phyloP scores from a whole-genome alignment of 2,797 vertebrate species.

The Aplochiton taeniatus region DNA sequence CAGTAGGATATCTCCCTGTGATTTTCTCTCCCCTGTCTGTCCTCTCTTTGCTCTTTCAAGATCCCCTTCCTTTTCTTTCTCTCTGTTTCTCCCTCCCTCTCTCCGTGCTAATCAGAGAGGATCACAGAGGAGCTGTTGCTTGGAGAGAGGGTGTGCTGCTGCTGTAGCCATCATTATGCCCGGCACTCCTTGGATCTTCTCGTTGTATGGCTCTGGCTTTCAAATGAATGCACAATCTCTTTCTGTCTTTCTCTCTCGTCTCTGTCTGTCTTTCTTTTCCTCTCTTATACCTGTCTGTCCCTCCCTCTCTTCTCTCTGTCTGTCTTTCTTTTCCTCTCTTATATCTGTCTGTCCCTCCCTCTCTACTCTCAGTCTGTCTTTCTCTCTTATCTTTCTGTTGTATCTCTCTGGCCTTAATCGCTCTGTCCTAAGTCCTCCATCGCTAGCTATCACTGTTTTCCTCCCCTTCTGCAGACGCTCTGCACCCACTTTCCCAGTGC shows the following conservation, averaged over 20 bases:
- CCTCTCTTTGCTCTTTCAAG: neutral
- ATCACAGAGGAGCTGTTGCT: slow-evolving; percentile 29
- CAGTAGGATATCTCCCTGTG: neutral
- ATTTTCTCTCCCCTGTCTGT: slow-evolving; percentile 15
- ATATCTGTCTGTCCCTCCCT: neutral
- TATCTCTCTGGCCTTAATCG: no score
- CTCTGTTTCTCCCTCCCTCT: slow-evolving; percentile 5
- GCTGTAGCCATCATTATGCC: slow-evolving; percentile 28
- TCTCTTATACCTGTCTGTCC: neutral
- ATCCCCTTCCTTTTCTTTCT: slow-evolving; percentile 13
- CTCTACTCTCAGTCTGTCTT: neutral
- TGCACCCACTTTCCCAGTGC: neutral
- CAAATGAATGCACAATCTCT: slow-evolving; percentile 8
- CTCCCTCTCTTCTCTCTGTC: slow-evolving; percentile 15
- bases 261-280: neutral
- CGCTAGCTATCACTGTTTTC: no score
- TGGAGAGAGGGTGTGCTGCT: slow-evolving; percentile 3
- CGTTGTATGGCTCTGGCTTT: slow-evolving; percentile 26
- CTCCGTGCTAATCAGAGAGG: slow-evolving; percentile 29
- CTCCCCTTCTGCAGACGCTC: neutral
- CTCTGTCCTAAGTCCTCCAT: neutral
- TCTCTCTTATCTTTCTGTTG: neutral
- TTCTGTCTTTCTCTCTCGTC: neutral
- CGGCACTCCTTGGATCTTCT: slow-evolving; percentile 30
- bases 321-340: slow-evolving; percentile 19